Percentiles rank a stretch among this genome's conserved stretches.
These are phyloP conservation scores for Phocides pigmalion DNA, from an alignment of 1,140 invertebrate genomes.

Conservation along the genomic window DNA sequence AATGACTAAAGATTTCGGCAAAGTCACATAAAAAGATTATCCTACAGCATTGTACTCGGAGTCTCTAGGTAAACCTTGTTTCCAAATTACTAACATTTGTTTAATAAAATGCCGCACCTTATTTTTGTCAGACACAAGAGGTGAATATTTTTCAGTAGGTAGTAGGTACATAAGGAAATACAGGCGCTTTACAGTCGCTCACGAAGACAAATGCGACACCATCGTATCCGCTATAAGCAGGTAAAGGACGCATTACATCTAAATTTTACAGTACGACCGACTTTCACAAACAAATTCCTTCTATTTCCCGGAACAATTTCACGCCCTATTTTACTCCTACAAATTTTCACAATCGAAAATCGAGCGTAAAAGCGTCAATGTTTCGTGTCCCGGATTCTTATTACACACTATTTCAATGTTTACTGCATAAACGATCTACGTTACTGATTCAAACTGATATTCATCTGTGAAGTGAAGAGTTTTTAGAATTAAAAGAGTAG, in stretches of 20 bases:
- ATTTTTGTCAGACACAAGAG: slow-evolving; percentile 14
- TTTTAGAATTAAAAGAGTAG: not conserved
- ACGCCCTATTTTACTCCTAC: slow-evolving; percentile 74
- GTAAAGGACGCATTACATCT: slow-evolving; percentile 56
- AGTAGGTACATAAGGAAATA: slow-evolving; percentile 43
- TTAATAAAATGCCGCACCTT: slow-evolving; percentile 21
- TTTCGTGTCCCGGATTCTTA: slow-evolving; percentile 62
- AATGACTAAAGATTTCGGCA: not conserved
- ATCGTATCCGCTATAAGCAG: slow-evolving; percentile 48
- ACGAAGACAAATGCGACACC: slow-evolving; percentile 57
- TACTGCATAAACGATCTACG: slow-evolving; percentile 53
- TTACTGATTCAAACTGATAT: slow-evolving; percentile 56
- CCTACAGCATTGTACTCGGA: slow-evolving; percentile 3
- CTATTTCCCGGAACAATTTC: slow-evolving; percentile 70
- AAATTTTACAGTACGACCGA: slow-evolving; percentile 60
- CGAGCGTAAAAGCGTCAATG: slow-evolving; percentile 55
- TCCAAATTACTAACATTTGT: slow-evolving; percentile 14
- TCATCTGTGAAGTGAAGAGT: not conserved
- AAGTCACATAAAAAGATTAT: slow-evolving; percentile 6
- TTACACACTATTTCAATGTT: slow-evolving; percentile 58
- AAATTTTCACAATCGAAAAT: slow-evolving; percentile 74
- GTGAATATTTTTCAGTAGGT: slow-evolving; percentile 24
- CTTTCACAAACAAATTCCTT: slow-evolving; percentile 72
- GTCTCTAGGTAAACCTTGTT: slow-evolving; percentile 10
- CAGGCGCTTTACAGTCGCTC: slow-evolving; percentile 37